Percentiles rank a stretch among this genome's conserved stretches.
These are phyloP conservation scores for Poeciliopsis turrubarensis DNA, from an alignment of 2,113 vertebrate genomes.

Conservation along the genomic window DNA sequence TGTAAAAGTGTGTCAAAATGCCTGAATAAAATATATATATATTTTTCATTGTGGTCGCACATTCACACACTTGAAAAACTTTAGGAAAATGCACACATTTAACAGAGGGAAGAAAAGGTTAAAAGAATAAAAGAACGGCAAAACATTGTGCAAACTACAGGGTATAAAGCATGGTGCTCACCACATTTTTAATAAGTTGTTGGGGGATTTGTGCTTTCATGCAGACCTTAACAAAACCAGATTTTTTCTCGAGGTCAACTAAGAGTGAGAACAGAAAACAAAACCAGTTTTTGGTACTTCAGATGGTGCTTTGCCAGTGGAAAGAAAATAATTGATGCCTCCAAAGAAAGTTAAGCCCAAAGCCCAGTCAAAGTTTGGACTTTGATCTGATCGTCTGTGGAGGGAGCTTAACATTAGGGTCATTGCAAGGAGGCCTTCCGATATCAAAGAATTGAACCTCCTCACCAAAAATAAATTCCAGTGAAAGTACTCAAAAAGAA, in stretches of 20 bases:
- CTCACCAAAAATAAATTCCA: background rate
- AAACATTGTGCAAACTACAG: too few species aligned
- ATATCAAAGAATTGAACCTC: background rate
- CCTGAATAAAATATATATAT: too few species aligned
- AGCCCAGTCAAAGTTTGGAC: background rate
- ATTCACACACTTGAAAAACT: too few species aligned
- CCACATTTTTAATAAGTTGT: background rate
- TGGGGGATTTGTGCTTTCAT: background rate
- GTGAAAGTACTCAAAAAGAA: background rate
- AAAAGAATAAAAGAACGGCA: too few species aligned
- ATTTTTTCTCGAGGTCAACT: background rate
- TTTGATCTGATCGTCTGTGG: background rate
- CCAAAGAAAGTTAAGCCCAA: background rate
- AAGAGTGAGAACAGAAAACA: background rate
- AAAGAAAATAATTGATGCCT: background rate
- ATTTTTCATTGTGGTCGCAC: too few species aligned
- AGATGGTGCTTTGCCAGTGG: background rate
- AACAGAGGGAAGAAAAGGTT: too few species aligned
- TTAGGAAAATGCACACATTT: too few species aligned
- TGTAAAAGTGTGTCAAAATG: too few species aligned
- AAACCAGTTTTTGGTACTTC: background rate
- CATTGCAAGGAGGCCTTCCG: too few species aligned
- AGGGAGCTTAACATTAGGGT: too few species aligned
- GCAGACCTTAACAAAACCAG: background rate
- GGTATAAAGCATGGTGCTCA: background rate